Evolutionary conservation across 2,888 invertebrate genomes (phyloP), one percentile per base, ranked within the genome.

Genomic region (Griposia aprilina): DNA sequence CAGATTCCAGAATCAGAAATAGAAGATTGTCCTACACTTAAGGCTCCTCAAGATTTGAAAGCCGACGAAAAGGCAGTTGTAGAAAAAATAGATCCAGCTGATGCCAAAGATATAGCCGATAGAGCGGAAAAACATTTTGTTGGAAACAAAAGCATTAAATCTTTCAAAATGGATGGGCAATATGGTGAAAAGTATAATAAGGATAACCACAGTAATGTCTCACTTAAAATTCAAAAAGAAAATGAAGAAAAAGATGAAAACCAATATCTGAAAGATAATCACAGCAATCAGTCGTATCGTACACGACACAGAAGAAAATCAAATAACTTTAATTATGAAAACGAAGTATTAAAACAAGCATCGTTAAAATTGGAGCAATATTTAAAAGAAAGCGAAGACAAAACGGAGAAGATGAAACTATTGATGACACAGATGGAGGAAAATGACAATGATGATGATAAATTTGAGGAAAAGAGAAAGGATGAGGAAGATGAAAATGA

Each of bases 311-410:
- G 96, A 84, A 91, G 93, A 80, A 96, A 96, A 88, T 96, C 97
- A 0, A 97, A 97, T 85, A 97, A 97, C 84, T 97, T 97, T 82
- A 97, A 97, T 88, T 96, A 97, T 45, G 97, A 98, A 90, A 97
- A 96, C 83, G 97, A 97, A 90, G 97, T 97, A 23, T 92, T 97
- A 66, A 97, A 97, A 89, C 96, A 96, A 86, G 97, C 97, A 1
- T 97, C 97, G 0, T 90, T 96, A 82, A 97, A 97, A 92, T 90
- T 97, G 80, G 97, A 96, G 79, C 93, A 97, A 87, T 97, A 97
- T 88, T 90, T 96, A 67, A 95, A 95, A 91, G 96, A 96, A 78
- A 94, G 89, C 85, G 95, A 95, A 87, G 91, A 90, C 57, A 88
- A 92, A 60, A 88, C 85, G 23, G 93, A 94, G 55, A 95, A 94